Evolutionary conservation across 1,140 invertebrate genomes (phyloP).

Genomic region (Drosophila pruinosa): DNA sequence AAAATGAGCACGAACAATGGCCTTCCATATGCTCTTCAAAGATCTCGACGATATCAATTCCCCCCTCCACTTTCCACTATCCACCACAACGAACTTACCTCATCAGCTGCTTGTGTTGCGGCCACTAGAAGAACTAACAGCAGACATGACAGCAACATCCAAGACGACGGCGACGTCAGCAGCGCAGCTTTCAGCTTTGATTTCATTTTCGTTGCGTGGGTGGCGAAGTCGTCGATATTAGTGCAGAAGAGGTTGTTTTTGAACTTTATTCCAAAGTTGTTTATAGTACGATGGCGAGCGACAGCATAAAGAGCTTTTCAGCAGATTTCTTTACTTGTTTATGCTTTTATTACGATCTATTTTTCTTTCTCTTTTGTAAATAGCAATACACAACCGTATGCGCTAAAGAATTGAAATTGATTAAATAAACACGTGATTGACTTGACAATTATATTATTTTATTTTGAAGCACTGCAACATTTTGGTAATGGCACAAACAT

Average conservation of each 20-base stretch:
- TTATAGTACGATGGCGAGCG: conserved; percentile 37
- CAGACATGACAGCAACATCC: conserved; percentile 45
- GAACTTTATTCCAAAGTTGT: conserved; percentile 42
- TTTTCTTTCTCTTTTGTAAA: conserved; percentile 30
- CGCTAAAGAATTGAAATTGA: conserved; percentile 22
- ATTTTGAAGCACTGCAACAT: conserved; percentile 18
- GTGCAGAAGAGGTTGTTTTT: conserved; percentile 10
- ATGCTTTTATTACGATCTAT: conserved; percentile 34
- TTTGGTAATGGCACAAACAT: conserved; percentile 25
- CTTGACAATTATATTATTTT: conserved; percentile 1
- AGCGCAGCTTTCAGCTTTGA: conserved; percentile 63
- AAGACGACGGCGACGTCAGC: conserved; percentile 34
- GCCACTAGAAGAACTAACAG: conserved; percentile 58
- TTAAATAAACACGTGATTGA: conserved; percentile 23
- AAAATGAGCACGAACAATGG: background rate
- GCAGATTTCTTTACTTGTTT: background rate
- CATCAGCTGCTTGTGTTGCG: conserved; percentile 69
- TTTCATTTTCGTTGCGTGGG: conserved; percentile 57
- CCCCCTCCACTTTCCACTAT: background rate
- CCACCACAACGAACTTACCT: conserved; percentile 48
- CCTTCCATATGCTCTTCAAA: background rate
- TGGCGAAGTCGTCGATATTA: conserved; percentile 12
- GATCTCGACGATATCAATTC: background rate
- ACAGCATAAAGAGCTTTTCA: too few relatives aligned
- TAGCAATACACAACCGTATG: conserved; percentile 36